Evolutionary conservation across 2,113 vertebrate genomes (phyloP).

Genomic region (Pseudorasbora parva): DNA sequence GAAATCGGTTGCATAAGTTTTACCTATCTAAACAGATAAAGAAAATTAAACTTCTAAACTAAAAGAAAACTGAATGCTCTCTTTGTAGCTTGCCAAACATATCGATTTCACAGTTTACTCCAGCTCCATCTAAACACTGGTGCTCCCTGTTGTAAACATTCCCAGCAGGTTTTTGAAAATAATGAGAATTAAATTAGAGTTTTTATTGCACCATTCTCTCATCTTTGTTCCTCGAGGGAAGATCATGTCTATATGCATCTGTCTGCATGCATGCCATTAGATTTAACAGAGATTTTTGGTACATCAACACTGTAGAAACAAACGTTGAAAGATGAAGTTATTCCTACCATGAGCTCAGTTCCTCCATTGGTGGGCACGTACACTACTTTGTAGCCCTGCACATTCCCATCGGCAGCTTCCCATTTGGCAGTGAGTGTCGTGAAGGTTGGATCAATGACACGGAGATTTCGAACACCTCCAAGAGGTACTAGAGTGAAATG

Average conservation of each 20-base stretch:
- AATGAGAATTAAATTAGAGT: constrained; percentile 5
- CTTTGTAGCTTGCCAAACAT: constrained; percentile 19
- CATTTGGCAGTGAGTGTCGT: constrained; percentile 88
- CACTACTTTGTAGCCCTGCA: constrained; percentile 91
- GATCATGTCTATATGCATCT: neutral
- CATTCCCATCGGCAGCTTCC: constrained; percentile 90
- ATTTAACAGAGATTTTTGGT: constrained; percentile 21
- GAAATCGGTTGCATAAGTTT: neutral
- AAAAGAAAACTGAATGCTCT: neutral
- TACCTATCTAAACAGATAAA: constrained; percentile 39
- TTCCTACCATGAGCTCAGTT: constrained; percentile 83
- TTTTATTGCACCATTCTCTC: neutral
- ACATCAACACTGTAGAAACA: constrained; percentile 1
- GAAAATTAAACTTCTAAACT: neutral
- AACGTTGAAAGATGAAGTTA: neutral
- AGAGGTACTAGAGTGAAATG: constrained; percentile 68
- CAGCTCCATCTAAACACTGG: constrained; percentile 36
- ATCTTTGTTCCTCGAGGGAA: neutral
- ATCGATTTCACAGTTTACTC: constrained; percentile 48
- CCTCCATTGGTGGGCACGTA: constrained; percentile 82
- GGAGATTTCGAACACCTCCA: constrained; percentile 77
- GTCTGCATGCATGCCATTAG: constrained; percentile 17
- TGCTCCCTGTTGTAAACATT: constrained; percentile 29
- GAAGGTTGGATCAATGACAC: constrained; percentile 87
- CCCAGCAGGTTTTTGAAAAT: neutral